Percentiles rank a stretch among this genome's conserved stretches.
Conservation (phyloP, 2,113 vertebrate genomes). For the Rhinopithecus roxellana region DNA sequence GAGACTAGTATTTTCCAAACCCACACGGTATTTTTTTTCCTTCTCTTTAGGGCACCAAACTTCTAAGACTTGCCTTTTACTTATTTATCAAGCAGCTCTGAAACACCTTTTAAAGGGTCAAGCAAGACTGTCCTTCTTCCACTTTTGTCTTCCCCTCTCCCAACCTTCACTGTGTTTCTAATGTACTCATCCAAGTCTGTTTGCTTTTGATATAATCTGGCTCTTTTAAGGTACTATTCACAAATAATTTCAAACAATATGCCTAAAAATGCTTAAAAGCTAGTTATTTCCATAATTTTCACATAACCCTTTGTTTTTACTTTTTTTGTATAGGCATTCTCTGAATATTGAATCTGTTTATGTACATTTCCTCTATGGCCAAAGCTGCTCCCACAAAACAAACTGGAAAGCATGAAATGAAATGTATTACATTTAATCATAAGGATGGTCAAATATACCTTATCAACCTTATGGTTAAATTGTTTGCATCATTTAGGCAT, state of each 20-base stretch:
- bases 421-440: slow-evolving; percentile 6
- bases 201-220: neutral
- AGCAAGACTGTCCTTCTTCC: neutral
- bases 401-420: slow-evolving; percentile 33
- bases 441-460: slow-evolving; percentile 40
- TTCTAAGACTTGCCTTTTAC: neutral
- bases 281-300: slow-evolving; percentile 2
- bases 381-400: slow-evolving; percentile 35
- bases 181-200: neutral
- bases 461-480: neutral
- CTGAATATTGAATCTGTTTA: neutral
- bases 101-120: neutral
- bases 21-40: neutral
- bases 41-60: neutral
- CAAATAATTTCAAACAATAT: neutral
- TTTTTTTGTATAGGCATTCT: neutral
- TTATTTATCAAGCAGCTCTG: neutral
- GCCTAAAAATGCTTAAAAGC: neutral
- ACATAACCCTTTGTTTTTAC: neutral
- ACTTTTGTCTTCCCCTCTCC: neutral
- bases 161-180: neutral
- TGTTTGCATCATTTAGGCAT: slow-evolving; percentile 8
- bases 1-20: neutral
- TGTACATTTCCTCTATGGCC: neutral
- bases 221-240: neutral